These are phyloP conservation scores for Nesidiocoris tenuis DNA, from an alignment of 2,888 invertebrate species.

Conservation along the genomic window DNA sequence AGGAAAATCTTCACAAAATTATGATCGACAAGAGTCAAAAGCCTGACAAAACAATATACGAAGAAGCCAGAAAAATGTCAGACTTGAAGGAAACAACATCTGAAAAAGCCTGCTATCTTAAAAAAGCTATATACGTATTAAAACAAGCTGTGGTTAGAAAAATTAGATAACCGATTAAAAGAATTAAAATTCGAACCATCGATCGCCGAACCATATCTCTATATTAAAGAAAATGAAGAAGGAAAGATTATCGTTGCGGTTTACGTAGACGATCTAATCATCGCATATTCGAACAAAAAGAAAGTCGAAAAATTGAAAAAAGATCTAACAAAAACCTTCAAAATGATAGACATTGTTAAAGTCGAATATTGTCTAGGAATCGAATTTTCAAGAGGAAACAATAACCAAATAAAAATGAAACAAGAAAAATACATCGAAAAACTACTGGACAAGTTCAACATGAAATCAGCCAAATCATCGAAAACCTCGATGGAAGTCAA, in stretches of 20 bases:
- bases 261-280: slow-evolving; percentile 14
- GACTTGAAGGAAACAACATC: background rate
- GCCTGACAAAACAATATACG: background rate
- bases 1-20: slow-evolving; percentile 1
- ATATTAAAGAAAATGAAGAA: background rate
- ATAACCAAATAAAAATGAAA: background rate
- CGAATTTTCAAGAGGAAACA: background rate
- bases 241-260: background rate
- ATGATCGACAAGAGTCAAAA: slow-evolving; percentile 5
- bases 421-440: background rate
- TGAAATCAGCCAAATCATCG: background rate
- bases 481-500: background rate
- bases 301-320: background rate
- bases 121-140: too few relatives aligned
- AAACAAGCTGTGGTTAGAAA: background rate
- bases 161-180: background rate
- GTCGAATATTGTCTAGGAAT: slow-evolving; percentile 2
- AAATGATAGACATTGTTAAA: slow-evolving; percentile 3
- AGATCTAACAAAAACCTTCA: background rate
- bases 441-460: background rate
- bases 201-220: slow-evolving; percentile 2
- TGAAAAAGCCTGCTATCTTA: too few relatives aligned
- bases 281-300: slow-evolving; percentile 1
- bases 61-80: background rate
- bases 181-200: slow-evolving; percentile 1